Evolutionary conservation across 2,113 vertebrate species (phyloP).

Genomic region (Macrotus californicus): DNA sequence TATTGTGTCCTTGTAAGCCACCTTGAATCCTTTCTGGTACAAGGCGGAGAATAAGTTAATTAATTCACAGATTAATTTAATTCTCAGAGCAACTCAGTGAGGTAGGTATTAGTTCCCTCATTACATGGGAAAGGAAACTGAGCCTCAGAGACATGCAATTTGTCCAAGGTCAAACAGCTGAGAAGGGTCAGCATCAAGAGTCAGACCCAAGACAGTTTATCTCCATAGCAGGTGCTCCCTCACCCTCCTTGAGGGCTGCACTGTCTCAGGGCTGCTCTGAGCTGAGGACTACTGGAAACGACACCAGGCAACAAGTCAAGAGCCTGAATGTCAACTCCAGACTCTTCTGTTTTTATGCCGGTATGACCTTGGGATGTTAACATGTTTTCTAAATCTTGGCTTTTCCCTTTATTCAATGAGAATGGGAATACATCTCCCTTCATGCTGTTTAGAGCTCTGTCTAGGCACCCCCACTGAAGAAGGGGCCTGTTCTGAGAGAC

Average conservation of each 20-base stretch:
- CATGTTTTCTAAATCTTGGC: neutral
- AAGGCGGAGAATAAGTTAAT: constrained; percentile 58
- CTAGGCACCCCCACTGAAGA: neutral
- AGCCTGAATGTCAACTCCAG: neutral
- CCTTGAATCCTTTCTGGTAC: constrained; percentile 62
- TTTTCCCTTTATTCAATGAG: neutral
- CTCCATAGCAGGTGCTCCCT: neutral
- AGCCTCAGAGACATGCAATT: constrained; percentile 26
- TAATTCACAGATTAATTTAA: constrained; percentile 64
- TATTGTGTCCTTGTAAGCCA: constrained; percentile 43
- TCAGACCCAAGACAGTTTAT: neutral
- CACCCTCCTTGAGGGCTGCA: neutral
- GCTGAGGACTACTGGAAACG: neutral
- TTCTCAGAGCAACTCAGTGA: constrained; percentile 35
- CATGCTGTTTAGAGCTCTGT: neutral
- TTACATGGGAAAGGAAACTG: constrained; percentile 49
- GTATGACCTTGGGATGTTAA: neutral
- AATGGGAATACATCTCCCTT: neutral
- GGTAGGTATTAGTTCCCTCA: constrained; percentile 48
- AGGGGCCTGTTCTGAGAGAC: neutral
- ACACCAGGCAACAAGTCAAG: neutral
- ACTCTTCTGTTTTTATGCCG: neutral
- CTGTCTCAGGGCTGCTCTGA: neutral
- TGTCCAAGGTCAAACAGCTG: constrained; percentile 38
- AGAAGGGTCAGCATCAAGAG: neutral